These are phyloP conservation scores for Laterallus jamaicensis DNA, from an alignment of 2,113 vertebrate genomes.

Conservation along the genomic window DNA sequence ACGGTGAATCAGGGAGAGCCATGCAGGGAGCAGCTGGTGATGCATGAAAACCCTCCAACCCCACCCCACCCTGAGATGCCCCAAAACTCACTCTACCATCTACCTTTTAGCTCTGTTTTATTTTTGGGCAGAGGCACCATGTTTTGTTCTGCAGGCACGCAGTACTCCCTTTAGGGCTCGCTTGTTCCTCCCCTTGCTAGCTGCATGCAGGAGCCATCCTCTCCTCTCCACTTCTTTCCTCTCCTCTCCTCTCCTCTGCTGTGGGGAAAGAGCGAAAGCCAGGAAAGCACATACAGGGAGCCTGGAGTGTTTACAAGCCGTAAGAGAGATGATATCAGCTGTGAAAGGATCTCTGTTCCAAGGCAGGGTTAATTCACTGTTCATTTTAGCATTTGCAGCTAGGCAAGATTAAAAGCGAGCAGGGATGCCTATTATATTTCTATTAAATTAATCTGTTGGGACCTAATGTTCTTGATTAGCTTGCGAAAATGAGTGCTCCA, in stretches of 20 bases:
- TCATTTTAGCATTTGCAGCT: constrained; percentile 75
- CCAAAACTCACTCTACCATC: constrained; percentile 17
- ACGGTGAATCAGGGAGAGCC: constrained; percentile 33
- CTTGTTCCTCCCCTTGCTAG: constrained; percentile 53
- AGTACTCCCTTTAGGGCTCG: constrained; percentile 62
- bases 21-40: constrained; percentile 33
- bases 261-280: constrained; percentile 52
- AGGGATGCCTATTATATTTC: constrained; percentile 81
- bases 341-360: constrained; percentile 75
- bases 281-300: constrained; percentile 65
- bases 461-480: constrained; percentile 80
- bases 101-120: constrained; percentile 34
- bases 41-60: not conserved
- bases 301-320: constrained; percentile 68
- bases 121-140: not conserved
- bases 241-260: constrained; percentile 61
- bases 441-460: constrained; percentile 79
- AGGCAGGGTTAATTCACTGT: constrained; percentile 80
- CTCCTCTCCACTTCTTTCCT: not conserved
- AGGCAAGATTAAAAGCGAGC: constrained; percentile 78
- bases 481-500: constrained; percentile 69
- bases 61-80: accelerated
- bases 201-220: constrained; percentile 53
- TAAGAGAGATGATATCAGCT: constrained; percentile 74
- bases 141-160: constrained; percentile 47